A percentile compares a stretch with the other conserved stretches of the same genome.
phyloP scores from a whole-genome alignment of 2,113 vertebrate genomes.

The Colaptes auratus region DNA sequence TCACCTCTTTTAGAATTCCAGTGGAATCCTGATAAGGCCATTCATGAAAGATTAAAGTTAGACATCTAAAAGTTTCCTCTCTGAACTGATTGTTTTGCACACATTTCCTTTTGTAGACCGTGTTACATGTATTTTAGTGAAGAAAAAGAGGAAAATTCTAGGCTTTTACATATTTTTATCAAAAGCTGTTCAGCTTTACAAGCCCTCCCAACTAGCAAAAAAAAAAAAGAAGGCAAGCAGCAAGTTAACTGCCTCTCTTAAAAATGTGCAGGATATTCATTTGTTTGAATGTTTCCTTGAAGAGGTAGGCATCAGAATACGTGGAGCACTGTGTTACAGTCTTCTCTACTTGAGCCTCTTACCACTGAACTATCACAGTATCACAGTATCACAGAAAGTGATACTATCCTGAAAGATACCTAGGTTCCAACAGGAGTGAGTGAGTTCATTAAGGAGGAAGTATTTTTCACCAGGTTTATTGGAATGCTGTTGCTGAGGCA shows the following conservation, averaged over 20 bases:
- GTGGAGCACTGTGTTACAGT: neutral
- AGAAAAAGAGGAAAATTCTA: neutral
- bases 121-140: slow-evolving; percentile 2
- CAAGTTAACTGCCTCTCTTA: neutral
- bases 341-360: no score
- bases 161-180: neutral
- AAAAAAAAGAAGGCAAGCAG: no score
- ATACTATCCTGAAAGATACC: neutral
- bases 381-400: no score
- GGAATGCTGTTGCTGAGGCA: neutral
- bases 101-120: neutral
- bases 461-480: neutral
- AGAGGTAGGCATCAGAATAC: neutral
- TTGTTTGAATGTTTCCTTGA: neutral
- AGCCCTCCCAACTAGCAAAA: neutral
- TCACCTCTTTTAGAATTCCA: neutral
- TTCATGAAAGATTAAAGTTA: neutral
- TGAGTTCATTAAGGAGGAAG: neutral
- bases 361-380: no score
- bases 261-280: neutral
- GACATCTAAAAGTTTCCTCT: neutral
- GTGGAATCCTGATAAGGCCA: neutral
- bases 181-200: neutral
- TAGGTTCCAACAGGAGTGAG: neutral
- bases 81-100: neutral